Percentiles rank a stretch among this genome's conserved stretches.
phyloP scores from a whole-genome alignment of 2,888 invertebrate genomes.

The Gonocerus acuteangulatus region DNA sequence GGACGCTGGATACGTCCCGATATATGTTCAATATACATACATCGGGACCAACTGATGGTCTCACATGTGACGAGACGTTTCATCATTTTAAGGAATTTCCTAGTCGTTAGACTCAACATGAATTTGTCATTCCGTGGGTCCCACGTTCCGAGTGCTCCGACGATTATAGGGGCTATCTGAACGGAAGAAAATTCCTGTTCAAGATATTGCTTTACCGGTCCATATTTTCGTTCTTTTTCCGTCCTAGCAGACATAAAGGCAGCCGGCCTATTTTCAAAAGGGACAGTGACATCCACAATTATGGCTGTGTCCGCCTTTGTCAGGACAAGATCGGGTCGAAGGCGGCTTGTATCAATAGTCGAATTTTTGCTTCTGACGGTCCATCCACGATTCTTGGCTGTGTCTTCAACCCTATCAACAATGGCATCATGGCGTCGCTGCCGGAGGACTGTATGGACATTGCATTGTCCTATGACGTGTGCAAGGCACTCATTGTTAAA shows the following conservation, averaged over 20 bases:
- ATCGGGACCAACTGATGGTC: too few relatives aligned
- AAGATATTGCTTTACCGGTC: background rate
- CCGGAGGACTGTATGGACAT: background rate
- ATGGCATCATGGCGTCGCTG: constrained; percentile 18
- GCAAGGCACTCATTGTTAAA: too few relatives aligned
- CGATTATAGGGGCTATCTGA: constrained; percentile 5
- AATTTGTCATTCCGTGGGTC: background rate
- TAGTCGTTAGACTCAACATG: too few relatives aligned
- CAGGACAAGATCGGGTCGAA: too few relatives aligned
- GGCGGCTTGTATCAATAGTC: background rate
- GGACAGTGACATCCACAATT: too few relatives aligned
- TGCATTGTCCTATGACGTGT: too few relatives aligned
- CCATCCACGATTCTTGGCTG: background rate
- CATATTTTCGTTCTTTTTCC: constrained; percentile 14
- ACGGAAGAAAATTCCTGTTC: background rate
- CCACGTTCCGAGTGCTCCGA: constrained; percentile 8
- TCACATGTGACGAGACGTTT: too few relatives aligned
- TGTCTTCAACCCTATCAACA: background rate
- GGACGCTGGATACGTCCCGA: too few relatives aligned
- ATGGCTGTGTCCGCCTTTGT: constrained; percentile 4
- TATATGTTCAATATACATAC: too few relatives aligned
- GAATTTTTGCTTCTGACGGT: background rate
- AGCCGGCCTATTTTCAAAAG: too few relatives aligned
- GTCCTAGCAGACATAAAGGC: constrained; percentile 12
- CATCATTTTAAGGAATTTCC: too few relatives aligned